These are phyloP conservation scores for Ardeotis arabs DNA, from an alignment of 2,113 vertebrate species.

Conservation along the genomic window DNA sequence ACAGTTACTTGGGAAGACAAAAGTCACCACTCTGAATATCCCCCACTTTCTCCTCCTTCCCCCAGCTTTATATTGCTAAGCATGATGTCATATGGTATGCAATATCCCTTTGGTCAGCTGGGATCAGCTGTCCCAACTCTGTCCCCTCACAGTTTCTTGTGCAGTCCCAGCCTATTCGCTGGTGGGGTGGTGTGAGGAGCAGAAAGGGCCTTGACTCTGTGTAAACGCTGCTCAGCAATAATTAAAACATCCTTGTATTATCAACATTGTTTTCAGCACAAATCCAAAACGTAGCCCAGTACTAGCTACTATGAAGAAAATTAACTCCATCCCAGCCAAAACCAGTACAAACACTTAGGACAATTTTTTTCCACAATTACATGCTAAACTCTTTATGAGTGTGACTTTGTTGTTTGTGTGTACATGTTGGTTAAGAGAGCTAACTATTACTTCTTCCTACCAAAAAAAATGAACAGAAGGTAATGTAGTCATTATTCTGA, in stretches of 20 bases:
- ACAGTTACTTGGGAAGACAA: not conserved
- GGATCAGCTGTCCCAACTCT: not conserved
- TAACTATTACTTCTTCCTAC: not conserved
- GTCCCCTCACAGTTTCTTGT: not conserved
- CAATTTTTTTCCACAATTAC: not conserved
- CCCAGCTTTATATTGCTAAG: not conserved
- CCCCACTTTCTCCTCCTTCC: not conserved
- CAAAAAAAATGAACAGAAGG: not conserved
- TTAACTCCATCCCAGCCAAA: not conserved
- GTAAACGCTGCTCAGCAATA: not conserved
- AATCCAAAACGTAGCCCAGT: not conserved
- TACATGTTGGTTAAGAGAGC: not conserved
- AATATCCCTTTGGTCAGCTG: not conserved
- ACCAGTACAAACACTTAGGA: not conserved
- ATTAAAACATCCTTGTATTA: not conserved
- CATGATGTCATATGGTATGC: not conserved
- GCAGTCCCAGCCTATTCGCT: not conserved
- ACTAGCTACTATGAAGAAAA: not conserved
- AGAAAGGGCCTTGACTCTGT: not conserved
- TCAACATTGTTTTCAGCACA: not conserved
- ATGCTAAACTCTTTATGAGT: not conserved
- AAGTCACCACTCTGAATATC: rapidly evolving
- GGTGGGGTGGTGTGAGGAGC: not conserved
- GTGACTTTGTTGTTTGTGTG: not conserved
- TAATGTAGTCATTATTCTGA: not conserved